phyloP scores from a whole-genome alignment of 2,888 invertebrate genomes.

The Rhopalosiphum nymphaeae region DNA sequence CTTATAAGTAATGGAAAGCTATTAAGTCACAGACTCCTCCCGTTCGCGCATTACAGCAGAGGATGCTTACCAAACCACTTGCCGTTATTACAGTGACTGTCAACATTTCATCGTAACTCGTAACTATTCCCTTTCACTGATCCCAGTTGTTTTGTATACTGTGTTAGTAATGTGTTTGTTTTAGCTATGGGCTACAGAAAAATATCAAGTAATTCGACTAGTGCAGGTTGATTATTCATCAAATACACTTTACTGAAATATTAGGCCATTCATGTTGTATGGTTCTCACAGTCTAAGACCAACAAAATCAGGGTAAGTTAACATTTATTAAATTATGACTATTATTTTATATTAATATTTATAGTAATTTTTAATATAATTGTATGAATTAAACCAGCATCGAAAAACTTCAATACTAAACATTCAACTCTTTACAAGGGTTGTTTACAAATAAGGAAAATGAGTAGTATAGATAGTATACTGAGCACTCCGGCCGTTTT shows the following conservation, averaged over 20 bases:
- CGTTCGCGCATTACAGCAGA: conserved; percentile 13
- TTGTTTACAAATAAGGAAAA: not conserved
- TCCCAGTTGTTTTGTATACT: conserved; percentile 15
- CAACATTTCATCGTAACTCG: conserved; percentile 32
- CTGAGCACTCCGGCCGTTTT: not conserved
- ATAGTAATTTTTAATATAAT: not conserved
- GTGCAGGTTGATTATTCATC: not conserved
- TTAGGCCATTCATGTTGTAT: not conserved
- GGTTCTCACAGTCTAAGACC: not conserved
- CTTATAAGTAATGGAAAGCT: conserved; percentile 35
- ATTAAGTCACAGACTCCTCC: conserved; percentile 40
- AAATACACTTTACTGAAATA: not conserved
- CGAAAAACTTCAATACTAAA: not conserved
- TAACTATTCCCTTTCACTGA: conserved; percentile 57
- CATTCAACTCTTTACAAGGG: not conserved
- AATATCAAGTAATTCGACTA: not conserved
- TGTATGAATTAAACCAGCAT: not conserved
- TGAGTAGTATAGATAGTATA: not conserved
- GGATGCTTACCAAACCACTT: conserved; percentile 51
- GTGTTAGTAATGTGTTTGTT: conserved; percentile 22
- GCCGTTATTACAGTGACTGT: conserved; percentile 12
- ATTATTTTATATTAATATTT: not conserved
- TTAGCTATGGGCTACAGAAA: not conserved
- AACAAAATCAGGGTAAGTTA: conserved; percentile 11
- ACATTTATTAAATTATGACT: not conserved